Evolutionary conservation across 2,113 vertebrate species (phyloP), one percentile per base, ranked within the genome.

Genomic region (Drymodes brunneopygia): DNA sequence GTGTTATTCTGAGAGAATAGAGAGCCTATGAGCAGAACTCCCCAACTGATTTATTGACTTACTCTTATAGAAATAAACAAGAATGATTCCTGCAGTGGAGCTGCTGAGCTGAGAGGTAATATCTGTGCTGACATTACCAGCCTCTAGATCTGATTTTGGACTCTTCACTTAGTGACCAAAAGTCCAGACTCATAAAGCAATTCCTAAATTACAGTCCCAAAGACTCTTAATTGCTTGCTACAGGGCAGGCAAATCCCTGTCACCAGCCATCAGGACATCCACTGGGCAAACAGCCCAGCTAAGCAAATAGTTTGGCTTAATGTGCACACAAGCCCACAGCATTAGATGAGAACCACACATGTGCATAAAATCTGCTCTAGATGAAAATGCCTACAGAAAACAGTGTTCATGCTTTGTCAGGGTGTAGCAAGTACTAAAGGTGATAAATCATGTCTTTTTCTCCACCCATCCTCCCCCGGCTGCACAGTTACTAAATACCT

Each of bases 401-500:
- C 73, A 44, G 40, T 45, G 86, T 80, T 94, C 81, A 85, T 91
- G 92, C 92, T 96, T 96, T 90, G 88, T 96, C 86, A 74, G 70
- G 92, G 91, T 62, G 47, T 87, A 96, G 81, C 56, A 14, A 51
- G 64, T 40, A 47, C 42, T 91, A 72, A 71, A 70, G 77, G 79
- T 95, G 89, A 95, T 97, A 96, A 95, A 94, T 75, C 78, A 69
- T 54, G 35, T 71, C 54, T 61, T 28, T 84, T 88, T 94, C 54
- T 90, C 80, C 85, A 81, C 62, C 40, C 87, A 85, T 65, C 58
- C 54, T 86, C 44, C 69, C 42, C 24, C 77, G n/a, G 69, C 51
- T 67, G 44, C 86, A 65, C 27, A 93, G 87, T 81, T 91, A 97
- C 86, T 95, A 96, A 97, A 97, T 96, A 94, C 94, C 40, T 88